These are phyloP conservation scores for Gobionotothen gibberifrons DNA, from an alignment of 2,797 vertebrate genomes.

Conservation along the genomic window DNA sequence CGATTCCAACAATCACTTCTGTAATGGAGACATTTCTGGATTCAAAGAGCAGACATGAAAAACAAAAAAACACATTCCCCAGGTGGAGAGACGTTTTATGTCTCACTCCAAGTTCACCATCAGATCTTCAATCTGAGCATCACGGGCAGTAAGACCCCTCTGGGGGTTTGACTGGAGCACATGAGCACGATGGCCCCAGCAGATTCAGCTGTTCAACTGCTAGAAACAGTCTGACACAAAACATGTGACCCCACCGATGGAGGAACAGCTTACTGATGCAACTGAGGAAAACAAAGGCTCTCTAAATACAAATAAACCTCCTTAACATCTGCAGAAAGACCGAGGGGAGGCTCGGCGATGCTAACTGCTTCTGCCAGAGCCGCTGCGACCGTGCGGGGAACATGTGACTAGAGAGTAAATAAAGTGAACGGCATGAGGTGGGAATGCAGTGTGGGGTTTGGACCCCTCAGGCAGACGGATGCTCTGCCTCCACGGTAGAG, in stretches of 20 bases:
- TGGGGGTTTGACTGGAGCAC: constrained; percentile 27
- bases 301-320: constrained; percentile 76
- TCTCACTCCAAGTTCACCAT: constrained; percentile 22
- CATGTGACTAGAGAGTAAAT: constrained; percentile 78
- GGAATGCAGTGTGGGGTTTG: constrained; percentile 57
- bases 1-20: neutral
- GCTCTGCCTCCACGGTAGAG: constrained; percentile 63
- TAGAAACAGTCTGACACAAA: constrained; percentile 62
- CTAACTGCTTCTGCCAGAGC: constrained; percentile 68
- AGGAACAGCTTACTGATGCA: constrained; percentile 71
- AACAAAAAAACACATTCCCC: neutral
- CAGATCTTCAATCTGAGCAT: constrained; percentile 27
- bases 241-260: constrained; percentile 54
- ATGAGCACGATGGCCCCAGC: constrained; percentile 27
- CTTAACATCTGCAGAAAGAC: constrained; percentile 69
- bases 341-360: constrained; percentile 41
- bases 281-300: constrained; percentile 72
- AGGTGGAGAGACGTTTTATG: constrained; percentile 24
- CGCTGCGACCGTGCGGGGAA: constrained; percentile 52
- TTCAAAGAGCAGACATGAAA: constrained; percentile 1
- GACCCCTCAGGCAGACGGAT: constrained; percentile 65
- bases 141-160: constrained; percentile 34
- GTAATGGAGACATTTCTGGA: neutral
- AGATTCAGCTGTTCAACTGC: constrained; percentile 61
- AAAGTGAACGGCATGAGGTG: constrained; percentile 66